These are phyloP conservation scores for Rallus limicola DNA, from an alignment of 2,113 vertebrate genomes.

Conservation along the genomic window DNA sequence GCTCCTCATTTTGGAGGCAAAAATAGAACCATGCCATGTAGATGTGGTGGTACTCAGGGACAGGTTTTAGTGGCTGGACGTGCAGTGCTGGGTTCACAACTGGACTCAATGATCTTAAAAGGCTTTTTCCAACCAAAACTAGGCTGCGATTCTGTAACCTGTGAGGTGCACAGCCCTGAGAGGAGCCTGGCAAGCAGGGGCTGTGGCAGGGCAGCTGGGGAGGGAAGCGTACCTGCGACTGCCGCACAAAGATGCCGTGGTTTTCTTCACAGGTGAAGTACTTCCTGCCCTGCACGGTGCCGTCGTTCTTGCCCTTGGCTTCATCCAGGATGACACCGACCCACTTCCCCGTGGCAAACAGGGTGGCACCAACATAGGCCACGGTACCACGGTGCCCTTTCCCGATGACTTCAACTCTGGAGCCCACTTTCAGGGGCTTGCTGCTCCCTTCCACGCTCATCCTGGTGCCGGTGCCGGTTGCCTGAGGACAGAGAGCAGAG, in stretches of 20 bases:
- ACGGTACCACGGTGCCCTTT: constrained; percentile 94
- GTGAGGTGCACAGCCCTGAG: accelerated
- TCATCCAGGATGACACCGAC: constrained; percentile 96
- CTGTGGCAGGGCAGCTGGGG: accelerated
- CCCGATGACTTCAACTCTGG: constrained; percentile 94
- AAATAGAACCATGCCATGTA: not conserved
- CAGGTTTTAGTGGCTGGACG: too few species aligned
- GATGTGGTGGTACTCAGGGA: too few species aligned
- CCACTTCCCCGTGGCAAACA: constrained; percentile 97
- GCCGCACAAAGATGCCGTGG: constrained; percentile 95
- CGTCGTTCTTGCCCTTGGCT: constrained; percentile 95
- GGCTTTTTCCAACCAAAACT: too few species aligned
- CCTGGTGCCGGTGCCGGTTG: constrained; percentile 82
- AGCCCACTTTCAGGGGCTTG: constrained; percentile 89
- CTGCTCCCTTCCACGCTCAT: constrained; percentile 88
- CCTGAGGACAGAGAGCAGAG: constrained; percentile 63
- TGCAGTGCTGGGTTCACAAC: too few species aligned
- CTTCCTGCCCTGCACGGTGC: constrained; percentile 92
- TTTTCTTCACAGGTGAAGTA: constrained; percentile 96
- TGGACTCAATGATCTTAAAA: too few species aligned
- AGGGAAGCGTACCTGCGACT: constrained; percentile 86
- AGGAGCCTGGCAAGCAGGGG: too few species aligned
- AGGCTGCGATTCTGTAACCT: too few species aligned
- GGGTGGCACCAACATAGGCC: constrained; percentile 92
- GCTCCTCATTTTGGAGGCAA: not conserved